Conservation (phyloP, 2,113 vertebrate genomes). For the Poeciliopsis occidentalis region DNA sequence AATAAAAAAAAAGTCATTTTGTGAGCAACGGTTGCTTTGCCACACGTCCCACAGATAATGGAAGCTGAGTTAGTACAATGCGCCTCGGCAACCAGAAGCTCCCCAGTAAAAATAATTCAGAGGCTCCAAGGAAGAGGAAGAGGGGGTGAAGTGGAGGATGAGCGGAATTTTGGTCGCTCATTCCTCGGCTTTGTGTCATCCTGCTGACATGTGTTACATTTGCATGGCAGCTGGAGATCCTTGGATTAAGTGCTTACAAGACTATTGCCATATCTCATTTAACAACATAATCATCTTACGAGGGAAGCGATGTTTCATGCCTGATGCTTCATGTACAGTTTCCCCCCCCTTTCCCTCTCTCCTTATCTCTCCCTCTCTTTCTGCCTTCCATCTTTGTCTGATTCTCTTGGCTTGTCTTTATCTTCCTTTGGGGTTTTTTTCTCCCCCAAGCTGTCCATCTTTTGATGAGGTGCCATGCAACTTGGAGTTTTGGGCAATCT, state of each 20-base stretch:
- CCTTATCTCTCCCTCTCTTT: slow-evolving; percentile 20
- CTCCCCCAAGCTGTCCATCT: slow-evolving; percentile 23
- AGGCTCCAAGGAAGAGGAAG: slow-evolving; percentile 1
- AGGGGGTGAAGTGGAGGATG: slow-evolving; percentile 13
- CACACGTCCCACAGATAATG: not conserved
- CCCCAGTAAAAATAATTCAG: slow-evolving; percentile 42
- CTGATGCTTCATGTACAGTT: slow-evolving; percentile 58
- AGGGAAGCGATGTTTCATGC: slow-evolving; percentile 71
- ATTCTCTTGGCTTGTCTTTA: slow-evolving; percentile 23
- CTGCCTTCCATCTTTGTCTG: not conserved
- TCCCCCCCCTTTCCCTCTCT: slow-evolving; percentile 28
- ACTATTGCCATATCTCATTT: slow-evolving; percentile 79
- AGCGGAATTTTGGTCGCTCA: slow-evolving; percentile 59
- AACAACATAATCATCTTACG: slow-evolving; percentile 79
- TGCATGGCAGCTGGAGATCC: slow-evolving; percentile 76
- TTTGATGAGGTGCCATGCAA: slow-evolving; percentile 29
- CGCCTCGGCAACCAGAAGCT: slow-evolving; percentile 19
- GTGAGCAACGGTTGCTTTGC: slow-evolving; percentile 3
- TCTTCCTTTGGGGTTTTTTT: slow-evolving; percentile 14
- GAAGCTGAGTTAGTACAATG: slow-evolving; percentile 33
- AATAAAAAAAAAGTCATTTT: slow-evolving; percentile 18
- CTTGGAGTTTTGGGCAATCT: slow-evolving; percentile 36
- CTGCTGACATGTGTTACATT: slow-evolving; percentile 78
- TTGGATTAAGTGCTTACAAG: slow-evolving; percentile 80
- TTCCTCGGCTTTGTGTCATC: slow-evolving; percentile 73